Percentiles rank a stretch among this genome's conserved stretches.
Evolutionary conservation across 1,140 invertebrate genomes (phyloP).

Genomic region (Zaprionus africanus): DNA sequence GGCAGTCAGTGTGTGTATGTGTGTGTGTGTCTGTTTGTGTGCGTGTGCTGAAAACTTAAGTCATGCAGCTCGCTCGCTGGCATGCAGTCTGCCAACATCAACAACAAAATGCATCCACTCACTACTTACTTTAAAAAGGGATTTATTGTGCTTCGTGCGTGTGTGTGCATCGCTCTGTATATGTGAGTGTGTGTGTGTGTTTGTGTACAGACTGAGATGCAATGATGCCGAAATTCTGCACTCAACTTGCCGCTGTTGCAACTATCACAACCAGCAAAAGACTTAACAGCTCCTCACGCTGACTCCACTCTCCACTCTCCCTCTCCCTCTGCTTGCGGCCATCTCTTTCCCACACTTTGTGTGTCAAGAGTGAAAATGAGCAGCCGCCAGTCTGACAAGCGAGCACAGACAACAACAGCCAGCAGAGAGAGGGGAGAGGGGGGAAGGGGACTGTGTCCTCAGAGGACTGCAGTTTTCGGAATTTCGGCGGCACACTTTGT

Average conservation of each 20-base stretch:
- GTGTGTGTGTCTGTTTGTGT: constrained; percentile 18
- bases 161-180: neutral
- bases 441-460: neutral
- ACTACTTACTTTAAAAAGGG: constrained; percentile 65
- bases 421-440: neutral
- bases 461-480: constrained; percentile 5
- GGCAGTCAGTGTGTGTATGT: constrained; percentile 17
- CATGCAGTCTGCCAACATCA: constrained; percentile 46
- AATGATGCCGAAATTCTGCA: constrained; percentile 77
- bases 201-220: constrained; percentile 50
- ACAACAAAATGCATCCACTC: constrained; percentile 57
- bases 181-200: constrained; percentile 7
- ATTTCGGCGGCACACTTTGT: constrained; percentile 16
- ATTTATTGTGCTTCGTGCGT: constrained; percentile 67
- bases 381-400: constrained; percentile 34
- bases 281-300: constrained; percentile 40
- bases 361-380: constrained; percentile 59
- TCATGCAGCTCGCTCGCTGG: constrained; percentile 49
- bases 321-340: neutral
- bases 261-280: constrained; percentile 47
- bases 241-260: constrained; percentile 58
- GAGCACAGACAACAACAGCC: neutral
- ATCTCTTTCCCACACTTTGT: constrained; percentile 19
- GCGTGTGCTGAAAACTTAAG: constrained; percentile 73
- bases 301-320: neutral